phyloP scores from a whole-genome alignment of 2,888 invertebrate species.

The Syrista parreyssii region DNA sequence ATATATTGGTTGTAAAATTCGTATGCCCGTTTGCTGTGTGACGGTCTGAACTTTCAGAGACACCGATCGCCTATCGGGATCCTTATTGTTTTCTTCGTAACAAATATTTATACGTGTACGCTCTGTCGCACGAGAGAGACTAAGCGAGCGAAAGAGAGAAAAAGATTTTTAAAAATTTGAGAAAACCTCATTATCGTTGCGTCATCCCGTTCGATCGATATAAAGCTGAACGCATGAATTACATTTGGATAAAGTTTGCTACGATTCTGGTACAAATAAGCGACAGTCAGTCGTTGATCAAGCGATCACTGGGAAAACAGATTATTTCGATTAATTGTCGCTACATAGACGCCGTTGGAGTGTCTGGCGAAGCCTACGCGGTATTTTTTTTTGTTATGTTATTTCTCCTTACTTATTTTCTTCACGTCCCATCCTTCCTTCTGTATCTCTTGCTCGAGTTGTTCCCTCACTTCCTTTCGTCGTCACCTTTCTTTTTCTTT shows the following conservation, averaged over 20 bases:
- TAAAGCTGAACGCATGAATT: not conserved
- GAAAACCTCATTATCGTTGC: not conserved
- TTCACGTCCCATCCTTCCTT: not conserved
- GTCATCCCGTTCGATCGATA: not conserved
- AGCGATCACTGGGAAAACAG: not conserved
- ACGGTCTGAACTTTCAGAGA: not conserved
- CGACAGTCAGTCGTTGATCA: not conserved
- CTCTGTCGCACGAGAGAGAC: not conserved
- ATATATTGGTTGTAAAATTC: not conserved
- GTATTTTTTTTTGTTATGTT: not conserved
- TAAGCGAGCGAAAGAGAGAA: not conserved
- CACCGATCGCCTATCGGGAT: not conserved
- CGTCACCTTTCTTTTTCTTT: conserved; percentile 18
- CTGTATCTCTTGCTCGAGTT: not conserved
- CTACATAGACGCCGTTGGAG: not conserved
- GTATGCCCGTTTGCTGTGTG: not conserved
- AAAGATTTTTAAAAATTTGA: not conserved
- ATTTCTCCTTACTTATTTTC: not conserved
- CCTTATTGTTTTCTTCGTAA: not conserved
- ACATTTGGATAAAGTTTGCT: too few relatives aligned
- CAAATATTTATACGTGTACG: not conserved
- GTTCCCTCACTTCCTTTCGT: conserved; percentile 5
- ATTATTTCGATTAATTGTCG: too few relatives aligned
- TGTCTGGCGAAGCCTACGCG: not conserved
- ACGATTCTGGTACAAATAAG: not conserved